Percentiles rank a stretch among this genome's conserved stretches.
These are phyloP conservation scores for Pelochelys cantorii DNA, from an alignment of 2,797 vertebrate genomes.

Conservation along the genomic window DNA sequence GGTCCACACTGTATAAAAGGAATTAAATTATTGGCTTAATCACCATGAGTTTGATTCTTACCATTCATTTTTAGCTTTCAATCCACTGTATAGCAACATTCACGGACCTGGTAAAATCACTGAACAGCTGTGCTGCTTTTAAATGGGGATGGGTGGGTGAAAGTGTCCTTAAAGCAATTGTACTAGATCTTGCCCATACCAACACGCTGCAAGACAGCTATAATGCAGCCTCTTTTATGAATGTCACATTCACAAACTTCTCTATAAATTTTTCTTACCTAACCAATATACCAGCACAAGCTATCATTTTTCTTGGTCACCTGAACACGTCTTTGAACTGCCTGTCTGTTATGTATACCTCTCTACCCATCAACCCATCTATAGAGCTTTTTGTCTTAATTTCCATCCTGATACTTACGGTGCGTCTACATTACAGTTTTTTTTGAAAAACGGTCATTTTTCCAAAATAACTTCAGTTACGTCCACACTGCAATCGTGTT, in stretches of 20 bases:
- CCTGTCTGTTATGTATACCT: constrained; percentile 7
- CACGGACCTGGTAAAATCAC: neutral
- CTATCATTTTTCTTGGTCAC: constrained; percentile 33
- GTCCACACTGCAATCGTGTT: no score
- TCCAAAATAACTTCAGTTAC: no score
- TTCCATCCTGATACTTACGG: fast-evolving
- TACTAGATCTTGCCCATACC: constrained; percentile 3
- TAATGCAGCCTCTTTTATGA: neutral
- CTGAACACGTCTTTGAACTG: constrained; percentile 1
- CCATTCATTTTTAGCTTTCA: neutral
- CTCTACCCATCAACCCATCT: neutral
- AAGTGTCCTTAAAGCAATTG: neutral
- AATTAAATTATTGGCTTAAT: neutral
- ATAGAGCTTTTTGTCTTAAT: neutral
- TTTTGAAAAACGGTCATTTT: no score
- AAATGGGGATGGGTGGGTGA: neutral
- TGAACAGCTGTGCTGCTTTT: neutral
- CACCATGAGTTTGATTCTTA: constrained; percentile 17
- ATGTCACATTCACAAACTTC: neutral
- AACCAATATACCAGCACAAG: constrained; percentile 5
- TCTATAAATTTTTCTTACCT: neutral
- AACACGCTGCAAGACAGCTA: neutral
- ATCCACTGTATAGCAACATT: neutral
- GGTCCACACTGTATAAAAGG: neutral
- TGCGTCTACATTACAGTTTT: no score